Conservation (phyloP, 1,140 invertebrate genomes). For the Drosophila teissieri region DNA sequence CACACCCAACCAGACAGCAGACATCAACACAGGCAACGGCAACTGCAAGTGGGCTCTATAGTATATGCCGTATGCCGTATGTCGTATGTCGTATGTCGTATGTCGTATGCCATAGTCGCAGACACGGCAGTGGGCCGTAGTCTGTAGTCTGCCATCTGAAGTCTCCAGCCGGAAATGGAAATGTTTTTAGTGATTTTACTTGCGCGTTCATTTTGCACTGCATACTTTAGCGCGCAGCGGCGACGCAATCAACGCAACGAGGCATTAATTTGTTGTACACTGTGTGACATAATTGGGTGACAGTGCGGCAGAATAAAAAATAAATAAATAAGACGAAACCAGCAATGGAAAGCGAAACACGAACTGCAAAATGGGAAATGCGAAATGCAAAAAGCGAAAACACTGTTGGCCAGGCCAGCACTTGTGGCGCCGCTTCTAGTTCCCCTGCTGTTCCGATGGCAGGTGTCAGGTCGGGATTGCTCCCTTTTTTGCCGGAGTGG, state of each 20-base stretch:
- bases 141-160: slow-evolving; percentile 2
- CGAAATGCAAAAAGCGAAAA: slow-evolving; percentile 54
- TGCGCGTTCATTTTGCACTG: slow-evolving; percentile 64
- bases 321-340: slow-evolving; percentile 37
- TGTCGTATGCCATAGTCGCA: neutral
- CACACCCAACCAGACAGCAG: slow-evolving; percentile 48
- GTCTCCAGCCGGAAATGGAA: slow-evolving; percentile 41
- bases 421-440: slow-evolving; percentile 36
- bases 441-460: slow-evolving; percentile 15
- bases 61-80: neutral
- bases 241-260: slow-evolving; percentile 81
- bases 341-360: neutral
- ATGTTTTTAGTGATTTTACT: slow-evolving; percentile 80
- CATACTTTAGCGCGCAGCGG: slow-evolving; percentile 72
- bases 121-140: slow-evolving; percentile 13
- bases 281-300: slow-evolving; percentile 83
- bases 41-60: slow-evolving; percentile 18
- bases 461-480: slow-evolving; percentile 40
- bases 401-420: slow-evolving; percentile 62
- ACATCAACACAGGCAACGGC: slow-evolving; percentile 28
- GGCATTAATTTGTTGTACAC: slow-evolving; percentile 84
- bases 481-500: slow-evolving; percentile 57
- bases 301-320: slow-evolving; percentile 75
- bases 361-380: neutral
- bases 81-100: neutral